Conservation (phyloP, 35 echinoderm and acorn worm species). For the Stichopus chloronotus region DNA sequence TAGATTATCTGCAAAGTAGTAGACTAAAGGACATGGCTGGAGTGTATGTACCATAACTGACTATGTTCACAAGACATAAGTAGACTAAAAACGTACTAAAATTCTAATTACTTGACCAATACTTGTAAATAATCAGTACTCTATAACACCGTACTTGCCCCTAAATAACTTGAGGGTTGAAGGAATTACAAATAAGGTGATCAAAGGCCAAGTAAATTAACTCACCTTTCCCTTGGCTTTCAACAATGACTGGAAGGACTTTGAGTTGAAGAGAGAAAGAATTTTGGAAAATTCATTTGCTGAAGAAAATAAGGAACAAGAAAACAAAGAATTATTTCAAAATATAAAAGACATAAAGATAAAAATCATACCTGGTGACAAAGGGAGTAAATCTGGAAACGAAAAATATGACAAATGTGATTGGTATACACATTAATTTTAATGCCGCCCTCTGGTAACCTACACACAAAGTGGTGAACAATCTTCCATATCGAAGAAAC, state of each 20-base stretch:
- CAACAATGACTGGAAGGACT: neutral
- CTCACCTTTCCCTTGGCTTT: constrained; percentile 8
- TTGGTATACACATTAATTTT: neutral
- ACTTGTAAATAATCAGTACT: neutral
- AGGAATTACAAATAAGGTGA: neutral
- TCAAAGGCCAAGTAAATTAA: neutral
- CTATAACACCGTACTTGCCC: neutral
- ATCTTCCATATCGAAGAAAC: too few species aligned
- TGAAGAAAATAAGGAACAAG: neutral
- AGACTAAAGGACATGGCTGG: too few species aligned
- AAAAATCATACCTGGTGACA: neutral
- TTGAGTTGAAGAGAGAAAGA: neutral
- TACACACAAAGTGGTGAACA: too few species aligned
- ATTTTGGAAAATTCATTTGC: neutral
- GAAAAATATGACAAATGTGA: neutral
- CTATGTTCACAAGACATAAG: too few species aligned
- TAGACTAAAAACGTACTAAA: neutral
- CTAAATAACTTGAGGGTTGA: neutral
- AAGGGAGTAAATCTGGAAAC: neutral
- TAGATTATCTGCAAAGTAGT: too few species aligned
- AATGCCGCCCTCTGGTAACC: too few species aligned
- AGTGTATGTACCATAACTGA: too few species aligned
- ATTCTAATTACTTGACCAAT: too few species aligned
- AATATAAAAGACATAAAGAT: neutral
- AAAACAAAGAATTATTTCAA: too few species aligned